Percentiles rank a stretch among this genome's conserved stretches.
Evolutionary conservation across 2,797 vertebrate species (phyloP).

Genomic region (Spheniscus humboldti): DNA sequence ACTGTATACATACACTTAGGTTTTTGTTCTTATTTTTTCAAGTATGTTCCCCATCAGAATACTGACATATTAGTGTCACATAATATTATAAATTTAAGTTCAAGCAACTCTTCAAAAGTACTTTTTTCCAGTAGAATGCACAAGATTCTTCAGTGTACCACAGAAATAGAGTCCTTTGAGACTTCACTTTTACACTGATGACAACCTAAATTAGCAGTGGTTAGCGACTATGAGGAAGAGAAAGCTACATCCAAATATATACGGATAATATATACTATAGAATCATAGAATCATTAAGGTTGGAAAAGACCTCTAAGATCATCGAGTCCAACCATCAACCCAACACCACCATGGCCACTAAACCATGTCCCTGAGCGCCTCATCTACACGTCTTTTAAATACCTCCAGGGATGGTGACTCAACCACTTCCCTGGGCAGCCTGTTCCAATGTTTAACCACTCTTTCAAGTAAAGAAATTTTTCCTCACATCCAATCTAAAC

Average conservation of each 20-base stretch:
- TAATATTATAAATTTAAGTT: background rate
- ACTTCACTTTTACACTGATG: background rate
- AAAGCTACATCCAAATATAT: background rate
- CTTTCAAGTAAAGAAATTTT: too few species aligned
- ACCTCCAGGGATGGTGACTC: too few species aligned
- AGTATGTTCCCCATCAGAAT: background rate
- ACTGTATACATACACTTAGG: background rate
- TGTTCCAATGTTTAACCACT: too few species aligned
- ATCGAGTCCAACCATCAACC: too few species aligned
- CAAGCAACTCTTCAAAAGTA: background rate
- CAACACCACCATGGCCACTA: too few species aligned
- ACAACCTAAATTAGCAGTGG: background rate
- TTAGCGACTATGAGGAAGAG: rapidly evolving
- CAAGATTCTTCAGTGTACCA: background rate
- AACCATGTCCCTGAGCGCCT: too few species aligned
- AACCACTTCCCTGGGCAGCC: too few species aligned
- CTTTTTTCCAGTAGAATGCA: background rate
- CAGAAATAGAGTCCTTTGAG: background rate
- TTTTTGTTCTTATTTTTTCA: background rate
- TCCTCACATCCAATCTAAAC: too few species aligned
- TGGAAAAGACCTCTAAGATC: too few species aligned
- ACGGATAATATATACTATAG: background rate
- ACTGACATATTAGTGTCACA: background rate
- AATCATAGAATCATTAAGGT: too few species aligned
- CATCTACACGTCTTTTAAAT: too few species aligned